Conservation (phyloP, 2,113 vertebrate genomes). For the Micronycteris hirsuta region DNA sequence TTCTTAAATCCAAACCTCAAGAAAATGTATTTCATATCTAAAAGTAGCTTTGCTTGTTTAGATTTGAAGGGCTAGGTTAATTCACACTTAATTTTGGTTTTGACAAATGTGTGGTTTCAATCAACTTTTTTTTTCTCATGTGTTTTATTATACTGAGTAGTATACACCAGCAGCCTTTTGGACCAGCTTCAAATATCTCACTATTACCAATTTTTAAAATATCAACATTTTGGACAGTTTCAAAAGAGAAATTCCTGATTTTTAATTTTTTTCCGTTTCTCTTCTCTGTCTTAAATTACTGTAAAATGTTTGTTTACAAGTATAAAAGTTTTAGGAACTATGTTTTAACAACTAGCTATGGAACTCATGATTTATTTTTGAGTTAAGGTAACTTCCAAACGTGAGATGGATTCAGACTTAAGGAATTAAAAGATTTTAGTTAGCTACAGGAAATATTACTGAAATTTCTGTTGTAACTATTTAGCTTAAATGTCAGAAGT, state of each 20-base stretch:
- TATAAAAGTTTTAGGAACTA: background rate
- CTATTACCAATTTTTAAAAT: background rate
- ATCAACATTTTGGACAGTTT: background rate
- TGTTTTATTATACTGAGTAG: background rate
- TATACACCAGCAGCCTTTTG: slow-evolving; percentile 4
- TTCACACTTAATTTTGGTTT: slow-evolving; percentile 21
- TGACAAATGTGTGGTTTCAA: background rate
- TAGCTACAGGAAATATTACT: background rate
- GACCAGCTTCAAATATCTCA: background rate
- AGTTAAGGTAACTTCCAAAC: background rate
- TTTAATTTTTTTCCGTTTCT: background rate
- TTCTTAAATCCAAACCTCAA: slow-evolving; percentile 13
- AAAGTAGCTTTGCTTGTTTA: slow-evolving; percentile 15
- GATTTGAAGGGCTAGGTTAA: background rate
- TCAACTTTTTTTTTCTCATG: background rate
- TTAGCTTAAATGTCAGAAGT: background rate
- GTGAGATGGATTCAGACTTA: background rate
- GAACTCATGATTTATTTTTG: background rate
- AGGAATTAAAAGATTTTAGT: slow-evolving; percentile 1
- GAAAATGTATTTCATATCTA: background rate
- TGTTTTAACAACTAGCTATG: background rate
- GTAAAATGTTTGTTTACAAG: slow-evolving; percentile 17
- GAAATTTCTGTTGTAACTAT: background rate
- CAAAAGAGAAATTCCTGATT: background rate
- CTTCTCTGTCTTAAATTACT: background rate